These are phyloP conservation scores for Entelurus aequoreus DNA, from an alignment of 2,113 vertebrate species.

Conservation along the genomic window DNA sequence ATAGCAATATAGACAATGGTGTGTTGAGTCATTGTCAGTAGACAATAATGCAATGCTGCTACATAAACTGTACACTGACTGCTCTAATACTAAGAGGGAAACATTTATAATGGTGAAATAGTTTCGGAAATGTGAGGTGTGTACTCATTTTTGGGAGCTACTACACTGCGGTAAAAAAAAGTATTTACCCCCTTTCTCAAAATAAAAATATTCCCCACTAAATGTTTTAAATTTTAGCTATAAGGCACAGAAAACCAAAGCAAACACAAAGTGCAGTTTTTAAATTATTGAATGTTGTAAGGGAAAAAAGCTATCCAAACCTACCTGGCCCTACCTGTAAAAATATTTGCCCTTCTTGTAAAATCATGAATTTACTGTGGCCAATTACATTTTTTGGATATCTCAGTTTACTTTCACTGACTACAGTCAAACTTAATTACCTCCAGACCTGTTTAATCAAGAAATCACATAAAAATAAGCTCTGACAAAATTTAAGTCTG, in stretches of 20 bases:
- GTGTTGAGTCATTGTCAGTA: too few species aligned
- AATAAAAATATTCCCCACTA: neutral
- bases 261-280: neutral
- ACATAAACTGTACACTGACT: too few species aligned
- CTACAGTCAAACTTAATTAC: neutral
- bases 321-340: neutral
- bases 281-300: neutral
- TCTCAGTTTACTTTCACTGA: neutral
- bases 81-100: too few species aligned
- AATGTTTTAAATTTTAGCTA: neutral
- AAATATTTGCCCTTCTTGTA: neutral
- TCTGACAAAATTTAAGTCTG: neutral
- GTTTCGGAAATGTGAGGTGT: too few species aligned
- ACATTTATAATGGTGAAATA: too few species aligned
- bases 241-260: neutral
- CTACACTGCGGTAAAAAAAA: too few species aligned
- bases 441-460: neutral
- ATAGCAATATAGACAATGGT: too few species aligned
- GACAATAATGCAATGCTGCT: too few species aligned
- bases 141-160: too few species aligned
- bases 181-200: too few species aligned
- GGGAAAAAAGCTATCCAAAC: neutral
- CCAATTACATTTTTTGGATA: neutral
- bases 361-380: neutral
- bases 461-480: neutral